Evolutionary conservation across 2,888 invertebrate genomes (phyloP).

Genomic region (Steinernema carpocapsae): DNA sequence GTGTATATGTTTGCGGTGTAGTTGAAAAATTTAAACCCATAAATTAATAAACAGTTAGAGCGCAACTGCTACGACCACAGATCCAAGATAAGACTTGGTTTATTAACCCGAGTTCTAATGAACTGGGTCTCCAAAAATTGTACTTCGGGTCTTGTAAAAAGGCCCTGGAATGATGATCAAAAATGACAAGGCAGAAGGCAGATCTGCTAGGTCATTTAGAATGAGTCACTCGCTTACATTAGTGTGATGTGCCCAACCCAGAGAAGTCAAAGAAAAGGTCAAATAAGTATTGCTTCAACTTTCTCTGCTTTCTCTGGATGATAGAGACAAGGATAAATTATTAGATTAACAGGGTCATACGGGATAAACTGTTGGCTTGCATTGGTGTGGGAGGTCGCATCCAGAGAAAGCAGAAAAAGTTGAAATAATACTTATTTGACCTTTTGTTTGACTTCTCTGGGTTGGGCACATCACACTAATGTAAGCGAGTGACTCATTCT

Average conservation of each 20-base stretch:
- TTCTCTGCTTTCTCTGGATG: too few relatives aligned
- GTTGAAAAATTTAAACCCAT: too few relatives aligned
- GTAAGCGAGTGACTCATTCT: not conserved
- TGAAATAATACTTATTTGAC: too few relatives aligned
- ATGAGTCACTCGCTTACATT: not conserved
- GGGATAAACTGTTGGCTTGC: not conserved
- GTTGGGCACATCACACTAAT: not conserved
- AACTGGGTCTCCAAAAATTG: slow-evolving; percentile 1
- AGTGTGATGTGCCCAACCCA: not conserved
- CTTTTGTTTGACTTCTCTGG: slow-evolving; percentile 4
- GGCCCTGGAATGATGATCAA: not conserved
- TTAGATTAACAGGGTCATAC: not conserved
- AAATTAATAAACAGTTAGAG: too few relatives aligned
- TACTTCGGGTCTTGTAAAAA: not conserved
- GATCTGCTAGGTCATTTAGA: not conserved
- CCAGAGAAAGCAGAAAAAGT: not conserved
- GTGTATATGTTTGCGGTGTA: too few relatives aligned
- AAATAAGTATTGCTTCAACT: too few relatives aligned
- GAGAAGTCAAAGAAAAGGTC: not conserved
- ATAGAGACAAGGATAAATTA: too few relatives aligned
- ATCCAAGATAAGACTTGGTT: too few relatives aligned
- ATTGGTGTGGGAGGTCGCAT: not conserved
- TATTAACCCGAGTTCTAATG: not conserved
- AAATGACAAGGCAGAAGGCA: too few relatives aligned
- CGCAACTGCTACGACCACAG: too few relatives aligned